These are phyloP conservation scores for Echiichthys vipera DNA, from an alignment of 2,797 vertebrate genomes.

Conservation along the genomic window DNA sequence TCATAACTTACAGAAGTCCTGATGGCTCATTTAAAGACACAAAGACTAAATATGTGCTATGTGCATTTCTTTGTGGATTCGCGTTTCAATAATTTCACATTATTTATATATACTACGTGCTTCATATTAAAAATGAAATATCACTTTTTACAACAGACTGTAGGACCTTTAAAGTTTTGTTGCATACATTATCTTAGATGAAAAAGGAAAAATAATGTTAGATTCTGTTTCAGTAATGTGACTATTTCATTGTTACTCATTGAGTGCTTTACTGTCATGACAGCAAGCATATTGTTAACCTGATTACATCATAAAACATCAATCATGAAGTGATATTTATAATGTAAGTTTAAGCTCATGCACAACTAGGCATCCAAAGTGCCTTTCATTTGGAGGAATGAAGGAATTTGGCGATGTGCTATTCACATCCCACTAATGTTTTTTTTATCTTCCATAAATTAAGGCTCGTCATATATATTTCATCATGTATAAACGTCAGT, in stretches of 20 bases:
- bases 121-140: no score
- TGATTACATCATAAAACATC: background rate
- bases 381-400: background rate
- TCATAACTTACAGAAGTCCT: no score
- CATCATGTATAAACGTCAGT: slow-evolving; percentile 20
- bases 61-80: no score
- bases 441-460: background rate
- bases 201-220: background rate
- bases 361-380: background rate
- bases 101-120: no score
- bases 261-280: background rate
- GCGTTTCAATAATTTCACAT: no score
- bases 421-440: background rate
- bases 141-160: no score
- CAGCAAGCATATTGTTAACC: background rate
- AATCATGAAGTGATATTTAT: slow-evolving; percentile 3
- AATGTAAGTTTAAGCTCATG: background rate
- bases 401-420: background rate
- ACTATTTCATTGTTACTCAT: background rate
- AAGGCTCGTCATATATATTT: slow-evolving; percentile 21
- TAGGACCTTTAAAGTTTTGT: background rate
- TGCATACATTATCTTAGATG: background rate
- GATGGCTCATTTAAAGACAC: no score
- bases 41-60: no score
- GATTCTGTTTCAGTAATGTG: background rate